Base-by-base conservation (phyloP, 1,140 invertebrate genomes). In the Zaprionus capensis region DNA sequence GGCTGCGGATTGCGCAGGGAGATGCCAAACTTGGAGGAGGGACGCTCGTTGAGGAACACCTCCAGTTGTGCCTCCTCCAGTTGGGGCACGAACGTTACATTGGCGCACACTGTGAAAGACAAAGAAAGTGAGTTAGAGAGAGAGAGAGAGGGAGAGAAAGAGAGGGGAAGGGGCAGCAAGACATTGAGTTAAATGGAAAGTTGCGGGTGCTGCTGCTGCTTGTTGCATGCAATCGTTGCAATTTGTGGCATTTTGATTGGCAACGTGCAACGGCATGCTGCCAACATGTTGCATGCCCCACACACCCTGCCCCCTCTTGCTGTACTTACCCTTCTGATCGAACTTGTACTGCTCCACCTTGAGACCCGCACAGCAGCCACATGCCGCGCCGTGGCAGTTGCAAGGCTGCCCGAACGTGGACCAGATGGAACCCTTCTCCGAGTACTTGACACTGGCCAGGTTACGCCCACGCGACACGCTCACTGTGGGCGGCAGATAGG, bases 231-330 rank as follows among this genome's bases (percentile, higher is more conserved):
- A 11, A 46, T 9, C 41, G 58, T 22, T 28, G 17, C 38, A 77
- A 88, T 87, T 87, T 87, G 84, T 81, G 83, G 83, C 81, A 87
- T 87, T 87, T 88, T 87, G 85, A 87, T 87, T 87, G 83, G 84
- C 83, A 84, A 88, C 78, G 83, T 67, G 70, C 31, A 34, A 34
- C 31, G 31, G 76, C 64, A 67, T 26, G 64, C 71, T 46, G 51
- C 46, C 70, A 56, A 53, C 46, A 31, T 67, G 63, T 53, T 20
- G 28, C 44, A 38, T 55, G 71, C 26, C 17, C 20, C 46, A 65
- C 7, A 11, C 9, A 31, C 57, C 14, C 22, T 22, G 15, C 17
- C 5, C 36, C 5, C 11, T 1, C 15, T 14, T 15, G 41, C 14
- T 9, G n/a, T 46, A 76, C 82, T 64, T 73, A 92, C 91, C 88